These are phyloP conservation scores for Myotis lucifugus DNA, from an alignment of 2,113 vertebrate species.

Conservation along the genomic window DNA sequence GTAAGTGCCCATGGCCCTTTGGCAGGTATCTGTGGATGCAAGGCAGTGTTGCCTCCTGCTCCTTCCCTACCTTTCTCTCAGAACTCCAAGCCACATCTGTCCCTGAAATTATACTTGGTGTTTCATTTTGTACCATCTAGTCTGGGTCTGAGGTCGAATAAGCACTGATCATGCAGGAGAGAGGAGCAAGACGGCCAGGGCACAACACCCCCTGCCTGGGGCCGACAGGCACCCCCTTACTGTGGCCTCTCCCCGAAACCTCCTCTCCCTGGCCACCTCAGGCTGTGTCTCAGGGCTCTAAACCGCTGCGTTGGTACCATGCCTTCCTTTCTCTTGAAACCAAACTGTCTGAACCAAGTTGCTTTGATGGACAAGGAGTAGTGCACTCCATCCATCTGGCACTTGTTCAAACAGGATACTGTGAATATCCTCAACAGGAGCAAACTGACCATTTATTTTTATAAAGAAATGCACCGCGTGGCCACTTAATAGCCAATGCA, in stretches of 20 bases:
- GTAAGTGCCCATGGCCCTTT: neutral
- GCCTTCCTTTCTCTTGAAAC: neutral
- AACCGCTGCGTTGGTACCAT: neutral
- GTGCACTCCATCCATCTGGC: neutral
- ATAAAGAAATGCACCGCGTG: constrained; percentile 25
- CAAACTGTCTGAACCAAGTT: neutral
- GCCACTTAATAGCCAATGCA: neutral
- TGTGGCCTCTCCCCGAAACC: neutral
- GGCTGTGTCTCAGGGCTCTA: neutral
- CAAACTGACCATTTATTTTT: neutral
- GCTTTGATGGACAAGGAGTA: neutral
- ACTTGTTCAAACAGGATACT: neutral
- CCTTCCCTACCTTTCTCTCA: neutral
- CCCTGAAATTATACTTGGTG: neutral
- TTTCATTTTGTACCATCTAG: neutral
- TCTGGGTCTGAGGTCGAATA: neutral
- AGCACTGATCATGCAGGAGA: neutral
- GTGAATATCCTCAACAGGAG: neutral
- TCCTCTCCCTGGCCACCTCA: neutral
- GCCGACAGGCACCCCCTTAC: neutral
- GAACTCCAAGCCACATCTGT: neutral
- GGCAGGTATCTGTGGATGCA: neutral
- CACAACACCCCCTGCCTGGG: neutral
- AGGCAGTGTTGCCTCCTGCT: neutral
- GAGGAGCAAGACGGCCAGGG: neutral